Evolutionary conservation across 2,888 invertebrate species (phyloP), one percentile per base, ranked within the genome.

Genomic region (Gerris lacustris): DNA sequence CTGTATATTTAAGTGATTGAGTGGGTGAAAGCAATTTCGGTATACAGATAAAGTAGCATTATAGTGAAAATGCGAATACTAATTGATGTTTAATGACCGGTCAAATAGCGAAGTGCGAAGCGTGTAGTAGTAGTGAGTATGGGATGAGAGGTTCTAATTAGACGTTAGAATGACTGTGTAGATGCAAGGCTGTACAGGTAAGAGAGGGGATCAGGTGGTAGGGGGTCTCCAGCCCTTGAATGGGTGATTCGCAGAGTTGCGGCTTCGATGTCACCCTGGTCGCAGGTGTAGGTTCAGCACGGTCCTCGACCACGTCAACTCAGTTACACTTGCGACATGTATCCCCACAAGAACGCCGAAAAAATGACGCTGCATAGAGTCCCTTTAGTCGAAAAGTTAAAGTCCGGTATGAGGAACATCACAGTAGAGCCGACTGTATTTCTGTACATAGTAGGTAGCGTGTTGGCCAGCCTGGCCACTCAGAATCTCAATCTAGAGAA

Each of bases 401-500:
- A 55, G 15, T 9, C 9, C 9, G 55, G 11, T 55, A 55, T 55
- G 15, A 55, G 15, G 55, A 85, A 88, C 77, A 88, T 89, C 75
- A 89, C 89, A 6, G 89, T 90, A 6, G 90, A 90, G 77, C 90
- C 90, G 0, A 87, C 89, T 83, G 79, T 90, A 71, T 88, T 88
- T 1, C 88, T 88, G 77, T 89, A 88, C 79, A 88, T 90, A 72
- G 84, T 85, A 78, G 84, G 85, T 1, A 84, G 84, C 75, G 85
- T 85, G 5, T 78, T 86, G 15, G 88, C 92, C 2, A 86, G 88
- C 66, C 79, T 92, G 75, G 92, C 92, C 43, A 91, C 91, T 64
- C 92, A 92, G 80, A 92, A 92, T 80, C 82, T 93, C 68, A 91
- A 91, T 79, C 82, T 92, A 78, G 92, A 92, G 80, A 92, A 93